These are phyloP conservation scores for Sweltsa coloradensis DNA, from an alignment of 1,140 invertebrate genomes.

Conservation along the genomic window DNA sequence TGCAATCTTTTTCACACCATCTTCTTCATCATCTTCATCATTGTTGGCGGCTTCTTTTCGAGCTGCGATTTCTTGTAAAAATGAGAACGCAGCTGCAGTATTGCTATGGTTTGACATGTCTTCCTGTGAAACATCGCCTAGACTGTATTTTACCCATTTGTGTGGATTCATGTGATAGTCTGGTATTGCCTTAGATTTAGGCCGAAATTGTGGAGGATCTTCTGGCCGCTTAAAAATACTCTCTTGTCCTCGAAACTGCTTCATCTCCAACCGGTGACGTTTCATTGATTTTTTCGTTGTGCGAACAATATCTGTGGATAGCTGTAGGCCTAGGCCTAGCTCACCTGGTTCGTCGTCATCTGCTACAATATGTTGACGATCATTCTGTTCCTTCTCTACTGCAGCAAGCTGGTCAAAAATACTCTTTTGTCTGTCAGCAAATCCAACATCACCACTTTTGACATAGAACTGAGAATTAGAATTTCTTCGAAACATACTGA, in stretches of 20 bases:
- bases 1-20: slow-evolving; percentile 20
- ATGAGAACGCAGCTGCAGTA: slow-evolving; percentile 52
- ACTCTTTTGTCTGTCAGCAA: slow-evolving; percentile 28
- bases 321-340: slow-evolving; percentile 6
- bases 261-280: slow-evolving; percentile 29
- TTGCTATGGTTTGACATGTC: slow-evolving; percentile 64
- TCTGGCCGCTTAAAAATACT: slow-evolving; percentile 64
- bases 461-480: too few relatives aligned
- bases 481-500: too few relatives aligned
- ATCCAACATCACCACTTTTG: slow-evolving; percentile 17
- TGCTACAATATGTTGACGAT: background rate
- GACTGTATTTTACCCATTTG: slow-evolving; percentile 62
- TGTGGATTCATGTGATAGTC: slow-evolving; percentile 59
- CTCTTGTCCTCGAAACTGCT: slow-evolving; percentile 51
- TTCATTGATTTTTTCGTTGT: too few relatives aligned
- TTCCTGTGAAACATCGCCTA: slow-evolving; percentile 52
- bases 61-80: slow-evolving; percentile 49
- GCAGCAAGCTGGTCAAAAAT: slow-evolving; percentile 28
- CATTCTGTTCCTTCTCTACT: slow-evolving; percentile 25
- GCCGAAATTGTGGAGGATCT: slow-evolving; percentile 41
- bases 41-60: slow-evolving; percentile 27
- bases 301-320: too few relatives aligned
- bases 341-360: slow-evolving; percentile 25
- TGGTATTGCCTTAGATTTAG: slow-evolving; percentile 39
- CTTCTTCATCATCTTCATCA: slow-evolving; percentile 19